Conservation (phyloP, 2,113 vertebrate genomes). For the Oncorhynchus gorbuscha region DNA sequence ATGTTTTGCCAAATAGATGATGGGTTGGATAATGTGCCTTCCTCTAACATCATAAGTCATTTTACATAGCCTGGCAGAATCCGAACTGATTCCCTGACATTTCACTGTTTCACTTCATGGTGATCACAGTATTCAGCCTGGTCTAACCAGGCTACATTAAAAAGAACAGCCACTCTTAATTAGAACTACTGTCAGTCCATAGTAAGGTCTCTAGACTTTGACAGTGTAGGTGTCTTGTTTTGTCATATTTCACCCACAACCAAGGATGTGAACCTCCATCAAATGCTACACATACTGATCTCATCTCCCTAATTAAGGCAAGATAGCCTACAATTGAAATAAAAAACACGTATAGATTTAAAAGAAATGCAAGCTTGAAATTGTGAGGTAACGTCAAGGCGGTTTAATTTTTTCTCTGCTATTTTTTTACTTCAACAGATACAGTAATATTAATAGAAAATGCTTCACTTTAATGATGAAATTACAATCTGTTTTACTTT, state of each 20-base stretch:
- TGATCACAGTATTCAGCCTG: too few relatives aligned
- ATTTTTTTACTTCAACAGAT: constrained; percentile 35
- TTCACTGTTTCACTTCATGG: constrained; percentile 2
- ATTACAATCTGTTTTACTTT: constrained; percentile 78
- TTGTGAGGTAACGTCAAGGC: constrained; percentile 56
- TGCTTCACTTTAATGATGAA: constrained; percentile 81
- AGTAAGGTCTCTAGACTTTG: constrained; percentile 27
- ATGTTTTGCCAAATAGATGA: constrained; percentile 87
- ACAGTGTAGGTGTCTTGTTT: constrained; percentile 72
- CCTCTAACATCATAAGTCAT: constrained; percentile 86
- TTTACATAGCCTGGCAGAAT: constrained; percentile 49
- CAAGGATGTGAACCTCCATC: constrained; percentile 88
- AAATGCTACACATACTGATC: constrained; percentile 85
- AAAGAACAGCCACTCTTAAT: neutral
- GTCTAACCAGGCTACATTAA: too few relatives aligned
- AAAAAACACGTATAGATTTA: constrained; percentile 68
- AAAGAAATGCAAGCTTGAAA: constrained; percentile 16
- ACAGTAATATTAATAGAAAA: constrained; percentile 49
- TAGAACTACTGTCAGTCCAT: neutral
- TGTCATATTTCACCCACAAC: constrained; percentile 77
- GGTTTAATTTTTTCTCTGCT: constrained; percentile 62
- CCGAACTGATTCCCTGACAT: too few relatives aligned
- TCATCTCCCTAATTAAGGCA: constrained; percentile 66
- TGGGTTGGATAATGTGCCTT: constrained; percentile 99
- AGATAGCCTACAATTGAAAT: constrained; percentile 60